Evolutionary conservation across 2,888 invertebrate species (phyloP).

Genomic region (Gymnocheta viridis): DNA sequence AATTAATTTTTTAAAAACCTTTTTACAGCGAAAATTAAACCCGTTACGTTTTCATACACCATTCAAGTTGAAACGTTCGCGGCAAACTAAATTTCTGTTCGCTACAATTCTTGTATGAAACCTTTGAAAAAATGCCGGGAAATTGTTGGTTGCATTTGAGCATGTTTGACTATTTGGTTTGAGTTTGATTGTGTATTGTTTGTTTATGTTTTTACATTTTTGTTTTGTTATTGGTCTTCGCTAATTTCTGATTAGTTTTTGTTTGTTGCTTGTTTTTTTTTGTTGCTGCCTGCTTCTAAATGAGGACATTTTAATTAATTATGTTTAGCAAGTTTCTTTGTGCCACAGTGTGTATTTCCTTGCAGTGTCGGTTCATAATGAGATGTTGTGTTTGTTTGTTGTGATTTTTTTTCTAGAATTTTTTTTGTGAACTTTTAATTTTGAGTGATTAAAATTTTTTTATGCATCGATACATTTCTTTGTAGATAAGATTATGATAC

Average conservation of each 20-base stretch:
- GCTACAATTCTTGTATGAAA: conserved; percentile 42
- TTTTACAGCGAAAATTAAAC: background rate
- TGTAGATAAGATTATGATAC: no score
- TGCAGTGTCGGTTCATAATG: no score
- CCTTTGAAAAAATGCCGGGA: conserved; percentile 67
- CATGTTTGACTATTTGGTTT: conserved; percentile 25
- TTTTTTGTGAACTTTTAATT: no score
- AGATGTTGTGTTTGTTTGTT: no score
- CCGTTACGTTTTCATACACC: conserved; percentile 37
- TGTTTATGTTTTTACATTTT: conserved; percentile 51
- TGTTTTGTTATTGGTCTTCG: conserved; percentile 62
- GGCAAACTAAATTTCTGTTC: conserved; percentile 70
- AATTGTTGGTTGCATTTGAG: conserved; percentile 50
- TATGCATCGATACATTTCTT: no score
- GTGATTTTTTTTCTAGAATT: no score
- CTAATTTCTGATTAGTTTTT: conserved; percentile 23
- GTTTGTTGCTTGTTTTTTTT: background rate
- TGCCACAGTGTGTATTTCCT: background rate
- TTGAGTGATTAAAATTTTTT: no score
- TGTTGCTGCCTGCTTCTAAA: background rate
- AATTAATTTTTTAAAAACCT: background rate
- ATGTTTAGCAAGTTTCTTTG: background rate
- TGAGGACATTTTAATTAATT: background rate
- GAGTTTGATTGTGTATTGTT: conserved; percentile 12
- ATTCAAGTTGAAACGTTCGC: conserved; percentile 69